These are phyloP conservation scores for Mesorhabditis sp. DNA, from an alignment of 2,888 invertebrate species.

Conservation along the genomic window DNA sequence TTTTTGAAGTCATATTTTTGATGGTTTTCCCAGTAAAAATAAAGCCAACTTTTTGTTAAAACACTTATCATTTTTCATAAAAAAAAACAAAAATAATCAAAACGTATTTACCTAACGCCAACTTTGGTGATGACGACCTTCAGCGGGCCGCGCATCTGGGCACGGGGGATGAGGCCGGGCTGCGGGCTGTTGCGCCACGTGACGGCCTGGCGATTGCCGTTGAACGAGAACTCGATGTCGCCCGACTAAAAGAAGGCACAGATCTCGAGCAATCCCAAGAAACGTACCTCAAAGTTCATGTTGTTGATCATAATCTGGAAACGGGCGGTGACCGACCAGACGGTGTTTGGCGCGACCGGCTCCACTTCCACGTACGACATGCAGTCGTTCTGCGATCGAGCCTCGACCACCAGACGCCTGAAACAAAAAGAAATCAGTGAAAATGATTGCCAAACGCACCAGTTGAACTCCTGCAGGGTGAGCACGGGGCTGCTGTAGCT, in stretches of 20 bases:
- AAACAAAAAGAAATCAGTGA: neutral
- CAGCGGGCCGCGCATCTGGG: neutral
- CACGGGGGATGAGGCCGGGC: neutral
- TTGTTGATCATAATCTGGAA: neutral
- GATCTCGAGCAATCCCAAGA: neutral
- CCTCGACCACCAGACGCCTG: neutral
- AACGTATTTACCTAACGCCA: neutral
- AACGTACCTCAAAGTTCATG: neutral
- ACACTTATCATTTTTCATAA: too few relatives aligned
- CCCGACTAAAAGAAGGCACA: neutral
- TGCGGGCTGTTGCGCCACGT: neutral
- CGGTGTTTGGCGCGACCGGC: neutral
- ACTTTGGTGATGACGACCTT: neutral
- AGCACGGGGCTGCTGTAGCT: neutral
- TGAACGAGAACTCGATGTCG: slow-evolving; percentile 6
- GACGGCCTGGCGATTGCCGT: neutral
- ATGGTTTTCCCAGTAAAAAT: too few relatives aligned
- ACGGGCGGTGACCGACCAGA: slow-evolving; percentile 3
- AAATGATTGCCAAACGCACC: neutral
- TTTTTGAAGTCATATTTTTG: too few relatives aligned
- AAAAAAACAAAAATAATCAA: neutral
- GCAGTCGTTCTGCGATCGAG: neutral
- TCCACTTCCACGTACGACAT: neutral
- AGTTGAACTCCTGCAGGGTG: slow-evolving; percentile 2
- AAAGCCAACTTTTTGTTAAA: too few relatives aligned